These are phyloP conservation scores for Lepidotrigona ventralis DNA, from an alignment of 1,140 invertebrate genomes.

Conservation along the genomic window DNA sequence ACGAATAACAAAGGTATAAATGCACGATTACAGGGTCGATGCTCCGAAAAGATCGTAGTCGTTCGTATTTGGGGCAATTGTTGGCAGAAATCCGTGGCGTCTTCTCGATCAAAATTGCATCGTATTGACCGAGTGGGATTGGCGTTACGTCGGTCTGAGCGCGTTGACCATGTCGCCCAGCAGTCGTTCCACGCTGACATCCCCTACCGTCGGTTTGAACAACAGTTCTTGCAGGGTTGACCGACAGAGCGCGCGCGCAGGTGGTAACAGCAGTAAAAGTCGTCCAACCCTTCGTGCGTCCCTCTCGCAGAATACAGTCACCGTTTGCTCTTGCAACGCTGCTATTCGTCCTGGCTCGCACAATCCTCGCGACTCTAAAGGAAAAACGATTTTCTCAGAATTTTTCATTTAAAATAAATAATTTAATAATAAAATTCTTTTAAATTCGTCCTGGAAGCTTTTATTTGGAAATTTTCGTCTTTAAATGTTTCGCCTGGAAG, in stretches of 20 bases:
- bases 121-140: not conserved
- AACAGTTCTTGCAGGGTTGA: conserved; percentile 84
- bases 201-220: conserved; percentile 86
- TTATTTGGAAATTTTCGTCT: no score
- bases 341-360: conserved; percentile 84
- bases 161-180: conserved; percentile 83
- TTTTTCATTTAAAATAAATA: no score
- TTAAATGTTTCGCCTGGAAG: no score
- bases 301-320: conserved; percentile 86
- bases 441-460: no score
- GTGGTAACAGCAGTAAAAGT: conserved; percentile 85
- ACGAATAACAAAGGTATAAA: not conserved
- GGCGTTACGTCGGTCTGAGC: conserved; percentile 52
- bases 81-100: not conserved
- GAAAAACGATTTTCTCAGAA: not conserved
- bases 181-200: conserved; percentile 85
- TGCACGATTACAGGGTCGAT: not conserved
- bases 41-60: not conserved
- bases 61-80: not conserved
- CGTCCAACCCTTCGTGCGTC: conserved; percentile 85
- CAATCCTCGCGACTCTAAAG: conserved; percentile 84
- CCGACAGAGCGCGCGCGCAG: conserved; percentile 81
- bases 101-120: not conserved
- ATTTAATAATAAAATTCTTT: no score
- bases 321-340: conserved; percentile 88